A percentile compares a stretch with the other conserved stretches of the same genome.
Evolutionary conservation across 2,888 invertebrate genomes (phyloP).

Genomic region (Thereva nobilitata): DNA sequence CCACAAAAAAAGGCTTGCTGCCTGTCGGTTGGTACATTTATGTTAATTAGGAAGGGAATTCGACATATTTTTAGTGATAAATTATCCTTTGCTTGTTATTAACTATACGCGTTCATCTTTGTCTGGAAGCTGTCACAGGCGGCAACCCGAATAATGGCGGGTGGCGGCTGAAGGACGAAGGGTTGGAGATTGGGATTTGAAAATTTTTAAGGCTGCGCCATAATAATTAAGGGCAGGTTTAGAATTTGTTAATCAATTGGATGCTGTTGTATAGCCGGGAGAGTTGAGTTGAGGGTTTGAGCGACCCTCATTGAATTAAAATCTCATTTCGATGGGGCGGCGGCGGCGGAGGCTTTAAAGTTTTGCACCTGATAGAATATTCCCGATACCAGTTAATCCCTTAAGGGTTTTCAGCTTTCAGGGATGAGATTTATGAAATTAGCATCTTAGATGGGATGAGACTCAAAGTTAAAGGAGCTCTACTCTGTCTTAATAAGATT

Average conservation of each 20-base stretch:
- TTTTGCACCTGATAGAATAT: too few relatives aligned
- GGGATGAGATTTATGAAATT: too few relatives aligned
- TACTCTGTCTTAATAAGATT: too few relatives aligned
- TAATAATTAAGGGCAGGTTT: too few relatives aligned
- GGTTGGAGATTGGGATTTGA: background rate
- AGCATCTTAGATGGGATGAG: too few relatives aligned
- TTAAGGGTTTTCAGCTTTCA: too few relatives aligned
- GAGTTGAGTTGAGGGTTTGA: constrained; percentile 1
- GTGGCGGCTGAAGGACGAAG: background rate
- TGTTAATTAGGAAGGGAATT: constrained; percentile 29
- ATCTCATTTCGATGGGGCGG: constrained; percentile 3
- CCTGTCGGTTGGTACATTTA: constrained; percentile 12
- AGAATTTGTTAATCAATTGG: constrained; percentile 23
- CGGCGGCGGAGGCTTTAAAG: too few relatives aligned
- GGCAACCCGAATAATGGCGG: constrained; percentile 4
- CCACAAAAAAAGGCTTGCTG: constrained; percentile 12
- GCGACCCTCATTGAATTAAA: constrained; percentile 26
- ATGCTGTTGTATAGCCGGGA: background rate
- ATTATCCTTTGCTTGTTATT: constrained; percentile 21
- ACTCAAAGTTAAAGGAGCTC: too few relatives aligned
- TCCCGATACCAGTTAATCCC: too few relatives aligned
- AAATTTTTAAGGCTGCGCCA: background rate
- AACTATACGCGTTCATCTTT: background rate
- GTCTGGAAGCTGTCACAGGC: constrained; percentile 1
- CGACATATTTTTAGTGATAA: constrained; percentile 28